These are phyloP conservation scores for Nomada flava DNA, from an alignment of 2,888 invertebrate genomes.

Conservation along the genomic window DNA sequence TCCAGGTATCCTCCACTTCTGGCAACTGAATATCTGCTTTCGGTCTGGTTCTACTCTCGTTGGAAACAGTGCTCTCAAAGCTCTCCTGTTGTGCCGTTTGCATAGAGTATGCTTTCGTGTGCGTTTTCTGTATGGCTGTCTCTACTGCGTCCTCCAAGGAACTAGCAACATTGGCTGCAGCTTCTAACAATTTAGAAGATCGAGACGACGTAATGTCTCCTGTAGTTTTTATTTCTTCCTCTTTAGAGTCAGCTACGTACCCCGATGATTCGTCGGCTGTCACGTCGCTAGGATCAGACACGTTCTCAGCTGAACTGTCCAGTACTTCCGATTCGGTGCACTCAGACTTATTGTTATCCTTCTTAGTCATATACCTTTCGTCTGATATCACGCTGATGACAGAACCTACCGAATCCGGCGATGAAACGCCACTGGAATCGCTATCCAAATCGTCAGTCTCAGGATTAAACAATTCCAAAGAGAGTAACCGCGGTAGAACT, in stretches of 20 bases:
- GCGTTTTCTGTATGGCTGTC: constrained; percentile 86
- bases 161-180: constrained; percentile 88
- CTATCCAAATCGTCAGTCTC: constrained; percentile 96
- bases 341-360: constrained; percentile 58
- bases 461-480: constrained; percentile 94
- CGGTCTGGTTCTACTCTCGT: constrained; percentile 6
- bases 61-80: not conserved
- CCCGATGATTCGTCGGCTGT: constrained; percentile 50
- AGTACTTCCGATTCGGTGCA: constrained; percentile 52
- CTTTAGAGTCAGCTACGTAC: constrained; percentile 39
- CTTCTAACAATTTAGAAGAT: constrained; percentile 87
- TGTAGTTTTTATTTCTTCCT: constrained; percentile 41
- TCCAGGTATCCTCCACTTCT: constrained; percentile 84
- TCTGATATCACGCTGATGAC: constrained; percentile 92
- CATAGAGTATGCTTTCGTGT: constrained; percentile 34
- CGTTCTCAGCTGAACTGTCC: constrained; percentile 55
- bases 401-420: constrained; percentile 94
- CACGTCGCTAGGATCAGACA: constrained; percentile 46
- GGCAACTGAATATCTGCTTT: constrained; percentile 50
- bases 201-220: constrained; percentile 60
- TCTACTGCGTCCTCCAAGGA: constrained; percentile 89
- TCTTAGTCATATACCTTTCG: constrained; percentile 84
- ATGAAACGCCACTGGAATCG: constrained; percentile 94
- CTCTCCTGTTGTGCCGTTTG: constrained; percentile 43
- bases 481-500: constrained; percentile 90